A percentile compares a stretch with the other conserved stretches of the same genome.
These are phyloP conservation scores for Peromyscus melanophrys DNA, from an alignment of 2,797 vertebrate species.

Conservation along the genomic window DNA sequence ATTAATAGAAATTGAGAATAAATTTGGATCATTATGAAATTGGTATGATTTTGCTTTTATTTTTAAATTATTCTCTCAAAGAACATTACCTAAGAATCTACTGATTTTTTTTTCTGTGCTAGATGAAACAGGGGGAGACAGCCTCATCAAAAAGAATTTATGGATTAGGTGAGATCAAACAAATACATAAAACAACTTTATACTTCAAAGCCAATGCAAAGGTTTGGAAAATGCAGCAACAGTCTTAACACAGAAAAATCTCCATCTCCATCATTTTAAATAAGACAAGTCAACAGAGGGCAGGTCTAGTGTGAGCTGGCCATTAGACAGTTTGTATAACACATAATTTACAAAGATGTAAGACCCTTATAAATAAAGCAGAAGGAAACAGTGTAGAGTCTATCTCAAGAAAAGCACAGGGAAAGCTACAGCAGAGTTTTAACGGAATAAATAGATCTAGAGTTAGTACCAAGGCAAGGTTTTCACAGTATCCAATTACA, in stretches of 20 bases:
- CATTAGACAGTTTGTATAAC: slow-evolving; percentile 67
- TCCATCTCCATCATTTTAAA: not conserved
- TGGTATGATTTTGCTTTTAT: not conserved
- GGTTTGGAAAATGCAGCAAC: slow-evolving; percentile 25
- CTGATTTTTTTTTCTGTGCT: not conserved
- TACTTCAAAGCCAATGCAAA: slow-evolving; percentile 55
- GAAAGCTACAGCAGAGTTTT: not conserved
- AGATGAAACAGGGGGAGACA: slow-evolving; percentile 1
- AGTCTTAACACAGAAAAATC: not conserved
- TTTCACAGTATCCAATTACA: not conserved
- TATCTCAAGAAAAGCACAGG: not conserved
- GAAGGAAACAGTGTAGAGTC: not conserved
- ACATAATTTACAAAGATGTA: not conserved
- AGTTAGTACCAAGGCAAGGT: not conserved
- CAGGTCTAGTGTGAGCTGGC: not conserved
- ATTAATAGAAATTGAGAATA: not conserved
- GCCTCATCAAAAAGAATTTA: slow-evolving; percentile 67
- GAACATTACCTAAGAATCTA: not conserved
- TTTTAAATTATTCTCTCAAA: not conserved
- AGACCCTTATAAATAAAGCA: slow-evolving; percentile 56
- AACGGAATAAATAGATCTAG: not conserved
- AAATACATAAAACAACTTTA: slow-evolving; percentile 37
- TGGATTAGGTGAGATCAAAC: slow-evolving; percentile 60
- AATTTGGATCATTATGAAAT: not conserved
- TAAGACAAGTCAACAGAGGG: slow-evolving; percentile 25